Evolutionary conservation across 1,140 invertebrate species (phyloP).

Genomic region (Colletes gigas): DNA sequence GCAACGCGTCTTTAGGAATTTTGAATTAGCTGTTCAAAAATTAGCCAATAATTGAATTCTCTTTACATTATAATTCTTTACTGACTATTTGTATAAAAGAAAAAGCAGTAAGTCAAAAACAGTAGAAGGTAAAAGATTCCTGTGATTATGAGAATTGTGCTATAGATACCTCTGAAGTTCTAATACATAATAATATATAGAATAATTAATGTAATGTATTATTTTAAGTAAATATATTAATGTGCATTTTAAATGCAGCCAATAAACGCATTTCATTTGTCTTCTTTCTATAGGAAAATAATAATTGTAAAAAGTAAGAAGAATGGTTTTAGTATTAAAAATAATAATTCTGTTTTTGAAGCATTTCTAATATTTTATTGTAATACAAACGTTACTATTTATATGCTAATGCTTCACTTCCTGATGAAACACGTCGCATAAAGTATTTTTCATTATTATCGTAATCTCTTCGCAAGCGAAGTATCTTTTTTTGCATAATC

Average conservation of each 20-base stretch:
- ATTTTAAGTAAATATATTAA: conserved; percentile 4
- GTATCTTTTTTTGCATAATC: background rate
- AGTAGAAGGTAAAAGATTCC: background rate
- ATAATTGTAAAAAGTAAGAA: background rate
- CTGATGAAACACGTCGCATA: background rate
- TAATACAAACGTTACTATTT: conserved; percentile 1
- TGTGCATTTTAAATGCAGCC: background rate
- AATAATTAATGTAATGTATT: conserved; percentile 9
- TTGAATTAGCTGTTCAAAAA: conserved; percentile 34
- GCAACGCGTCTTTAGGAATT: conserved; percentile 63
- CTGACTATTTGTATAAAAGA: conserved; percentile 11
- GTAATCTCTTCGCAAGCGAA: background rate
- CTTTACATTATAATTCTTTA: background rate
- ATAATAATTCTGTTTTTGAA: background rate
- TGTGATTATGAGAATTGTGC: conserved; percentile 6
- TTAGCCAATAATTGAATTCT: background rate
- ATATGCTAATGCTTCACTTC: background rate
- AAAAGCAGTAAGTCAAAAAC: background rate
- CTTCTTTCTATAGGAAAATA: background rate
- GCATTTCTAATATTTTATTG: conserved; percentile 3
- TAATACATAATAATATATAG: conserved; percentile 1
- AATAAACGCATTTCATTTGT: background rate
- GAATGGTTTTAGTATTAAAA: no score
- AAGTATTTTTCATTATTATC: background rate
- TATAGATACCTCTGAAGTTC: conserved; percentile 5